Percentiles rank a stretch among this genome's conserved stretches.
phyloP scores from a whole-genome alignment of 1,140 invertebrate species.

The Saxidomus purpurata region DNA sequence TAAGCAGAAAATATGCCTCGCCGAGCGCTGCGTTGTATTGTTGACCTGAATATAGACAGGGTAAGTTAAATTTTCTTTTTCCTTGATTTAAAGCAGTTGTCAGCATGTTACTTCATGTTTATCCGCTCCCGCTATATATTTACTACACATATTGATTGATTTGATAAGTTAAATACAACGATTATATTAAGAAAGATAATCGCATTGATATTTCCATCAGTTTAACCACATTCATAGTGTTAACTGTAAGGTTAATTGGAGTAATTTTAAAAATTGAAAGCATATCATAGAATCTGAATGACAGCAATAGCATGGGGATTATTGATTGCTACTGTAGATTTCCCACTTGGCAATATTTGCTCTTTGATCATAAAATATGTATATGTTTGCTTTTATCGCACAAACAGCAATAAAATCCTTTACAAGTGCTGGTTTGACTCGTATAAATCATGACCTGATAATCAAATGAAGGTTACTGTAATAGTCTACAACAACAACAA shows the following conservation, averaged over 20 bases:
- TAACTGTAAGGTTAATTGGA: no score
- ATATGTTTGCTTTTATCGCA: background rate
- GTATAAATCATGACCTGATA: no score
- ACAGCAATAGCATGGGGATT: background rate
- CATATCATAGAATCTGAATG: no score
- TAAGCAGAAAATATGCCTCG: constrained; percentile 77
- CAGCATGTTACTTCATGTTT: constrained; percentile 57
- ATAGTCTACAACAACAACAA: no score
- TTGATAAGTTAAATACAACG: background rate
- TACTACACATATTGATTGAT: background rate
- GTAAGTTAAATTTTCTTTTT: constrained; percentile 73
- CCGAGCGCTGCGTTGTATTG: constrained; percentile 81
- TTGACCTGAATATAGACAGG: constrained; percentile 81
- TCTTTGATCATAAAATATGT: constrained; percentile 22
- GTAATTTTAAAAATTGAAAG: no score
- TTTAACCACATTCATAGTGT: no score
- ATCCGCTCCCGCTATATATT: constrained; percentile 1
- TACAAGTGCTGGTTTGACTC: background rate
- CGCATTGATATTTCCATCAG: background rate
- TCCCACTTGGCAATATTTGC: background rate
- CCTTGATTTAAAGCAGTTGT: background rate
- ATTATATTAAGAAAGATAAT: background rate
- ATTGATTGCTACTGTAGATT: background rate
- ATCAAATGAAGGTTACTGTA: no score
- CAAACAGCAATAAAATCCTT: background rate